Percentiles rank a stretch among this genome's conserved stretches.
These are phyloP conservation scores for Girardinichthys multiradiatus DNA, from an alignment of 2,113 vertebrate genomes.

Conservation along the genomic window DNA sequence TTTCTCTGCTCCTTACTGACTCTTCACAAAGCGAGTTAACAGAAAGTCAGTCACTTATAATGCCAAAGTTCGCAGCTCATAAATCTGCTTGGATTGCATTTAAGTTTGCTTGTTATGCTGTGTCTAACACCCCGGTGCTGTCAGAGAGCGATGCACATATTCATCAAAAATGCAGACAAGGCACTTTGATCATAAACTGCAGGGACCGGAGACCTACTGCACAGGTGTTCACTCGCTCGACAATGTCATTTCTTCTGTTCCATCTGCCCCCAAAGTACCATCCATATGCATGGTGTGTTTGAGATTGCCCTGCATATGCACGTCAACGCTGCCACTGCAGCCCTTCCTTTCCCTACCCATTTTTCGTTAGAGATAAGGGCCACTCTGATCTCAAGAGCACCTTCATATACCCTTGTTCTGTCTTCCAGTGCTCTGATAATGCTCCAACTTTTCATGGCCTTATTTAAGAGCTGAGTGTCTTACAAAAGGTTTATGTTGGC, in stretches of 20 bases:
- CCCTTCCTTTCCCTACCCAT: conserved; percentile 22
- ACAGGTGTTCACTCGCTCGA: conserved; percentile 65
- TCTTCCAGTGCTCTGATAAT: conserved; percentile 19
- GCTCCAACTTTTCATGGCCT: conserved; percentile 10
- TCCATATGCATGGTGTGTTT: conserved; percentile 67
- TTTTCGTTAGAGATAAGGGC: conserved; percentile 22
- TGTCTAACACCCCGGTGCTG: conserved; percentile 40
- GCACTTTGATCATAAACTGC: conserved; percentile 67
- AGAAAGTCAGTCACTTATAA: conserved; percentile 1
- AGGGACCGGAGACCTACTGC: conserved; percentile 37
- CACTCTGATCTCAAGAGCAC: conserved; percentile 49
- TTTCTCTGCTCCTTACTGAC: background rate
- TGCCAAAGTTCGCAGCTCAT: conserved; percentile 23
- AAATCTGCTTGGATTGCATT: conserved; percentile 25
- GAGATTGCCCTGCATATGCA: conserved; percentile 39
- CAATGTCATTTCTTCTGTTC: conserved; percentile 64
- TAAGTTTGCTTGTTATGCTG: conserved; percentile 40
- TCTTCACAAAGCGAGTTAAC: background rate
- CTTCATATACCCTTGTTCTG: conserved; percentile 32
- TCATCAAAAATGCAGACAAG: conserved; percentile 67
- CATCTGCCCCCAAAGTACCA: conserved; percentile 65
- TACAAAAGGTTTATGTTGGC: background rate
- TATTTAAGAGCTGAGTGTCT: background rate
- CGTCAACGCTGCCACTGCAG: conserved; percentile 1
- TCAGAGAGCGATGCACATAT: conserved; percentile 39